Evolutionary conservation across 2,113 vertebrate genomes (phyloP), one percentile per base, ranked within the genome.

Genomic region (Riparia riparia): DNA sequence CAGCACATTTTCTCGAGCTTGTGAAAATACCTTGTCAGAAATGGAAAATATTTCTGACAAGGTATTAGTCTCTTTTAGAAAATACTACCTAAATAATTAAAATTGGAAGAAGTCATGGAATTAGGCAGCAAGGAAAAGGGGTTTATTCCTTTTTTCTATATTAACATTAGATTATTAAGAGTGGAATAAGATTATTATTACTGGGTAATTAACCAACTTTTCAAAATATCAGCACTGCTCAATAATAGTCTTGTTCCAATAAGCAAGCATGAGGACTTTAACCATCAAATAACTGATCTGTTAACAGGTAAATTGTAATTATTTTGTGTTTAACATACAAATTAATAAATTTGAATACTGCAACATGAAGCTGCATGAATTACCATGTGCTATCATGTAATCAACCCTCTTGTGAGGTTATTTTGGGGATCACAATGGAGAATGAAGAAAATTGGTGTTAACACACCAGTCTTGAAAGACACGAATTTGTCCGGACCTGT

Each of bases 11-110:
- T 77, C 83, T 32, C 15, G 32, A 88, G 73, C 12, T 49, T 78
- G 54, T 74, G 79, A 44, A 25, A 72, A 49, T 44, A 61, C 44
- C 10, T 9, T 15, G 16, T 81, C 83, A 71, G 72, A 64, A n/a
- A 51, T 34, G 28, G 73, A 74, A 79, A 87, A 29, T 58, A 47
- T 28, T 89, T 81, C 42, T 81, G n/a, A 26, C 45, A 50, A 54
- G 34, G 24, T 66, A 80, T 66, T 50, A 25, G 8, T 70, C 34
- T 83, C 13, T 29, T 61, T 86, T 76, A 54, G 21, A 79, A 74
- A 90, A 88, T 83, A 80, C 32, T 64, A 74, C 72, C 49, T 72
- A 95, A 47, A 57, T 86, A 95, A 88, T 81, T 85, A 79, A 88
- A 92, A 93, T 56, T 29, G 37, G 54, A 91, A 92, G 57, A 34